Evolutionary conservation across 2,113 vertebrate genomes (phyloP).

Genomic region (Dendropsophus ebraccatus): DNA sequence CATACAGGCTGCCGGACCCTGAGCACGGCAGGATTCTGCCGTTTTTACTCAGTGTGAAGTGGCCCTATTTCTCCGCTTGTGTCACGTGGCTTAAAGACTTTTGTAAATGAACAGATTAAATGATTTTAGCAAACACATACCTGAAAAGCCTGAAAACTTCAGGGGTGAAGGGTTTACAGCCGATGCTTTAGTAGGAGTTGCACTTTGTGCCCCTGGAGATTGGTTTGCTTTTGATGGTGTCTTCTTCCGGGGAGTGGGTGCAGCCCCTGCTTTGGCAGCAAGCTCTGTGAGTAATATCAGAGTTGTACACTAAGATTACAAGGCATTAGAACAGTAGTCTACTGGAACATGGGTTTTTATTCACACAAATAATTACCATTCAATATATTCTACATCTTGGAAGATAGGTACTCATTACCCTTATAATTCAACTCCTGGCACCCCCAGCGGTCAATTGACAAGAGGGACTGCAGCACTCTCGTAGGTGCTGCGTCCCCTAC

Average conservation of each 20-base stretch:
- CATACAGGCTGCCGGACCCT: too few relatives aligned
- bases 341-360: background rate
- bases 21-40: too few relatives aligned
- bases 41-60: too few relatives aligned
- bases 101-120: too few relatives aligned
- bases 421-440: too few relatives aligned
- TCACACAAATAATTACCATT: background rate
- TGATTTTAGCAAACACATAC: conserved; percentile 66
- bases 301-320: background rate
- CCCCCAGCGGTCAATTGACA: too few relatives aligned
- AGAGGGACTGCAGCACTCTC: too few relatives aligned
- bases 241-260: conserved; percentile 91
- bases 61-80: too few relatives aligned
- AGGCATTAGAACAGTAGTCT: background rate
- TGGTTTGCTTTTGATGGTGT: conserved; percentile 82
- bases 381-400: too few relatives aligned
- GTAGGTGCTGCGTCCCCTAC: too few relatives aligned
- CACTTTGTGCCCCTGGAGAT: conserved; percentile 76
- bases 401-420: too few relatives aligned
- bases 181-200: conserved; percentile 72
- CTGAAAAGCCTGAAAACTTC: conserved; percentile 95
- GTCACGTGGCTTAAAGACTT: too few relatives aligned
- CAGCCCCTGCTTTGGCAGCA: conserved; percentile 80
- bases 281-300: conserved; percentile 75
- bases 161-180: conserved; percentile 79